These are phyloP conservation scores for Polia nebulosa DNA, from an alignment of 2,888 invertebrate genomes.

Conservation along the genomic window DNA sequence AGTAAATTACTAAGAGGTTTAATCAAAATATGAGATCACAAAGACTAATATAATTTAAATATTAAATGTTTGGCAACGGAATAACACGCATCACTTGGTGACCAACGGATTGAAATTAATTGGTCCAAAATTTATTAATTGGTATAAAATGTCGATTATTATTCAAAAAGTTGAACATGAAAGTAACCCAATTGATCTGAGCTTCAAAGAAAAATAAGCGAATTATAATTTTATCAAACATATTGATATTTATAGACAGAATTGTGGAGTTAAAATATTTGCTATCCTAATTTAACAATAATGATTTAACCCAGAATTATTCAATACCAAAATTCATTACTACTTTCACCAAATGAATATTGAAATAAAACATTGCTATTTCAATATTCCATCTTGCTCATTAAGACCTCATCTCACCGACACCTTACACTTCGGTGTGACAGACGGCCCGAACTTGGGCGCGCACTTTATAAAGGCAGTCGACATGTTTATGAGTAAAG, in stretches of 20 bases:
- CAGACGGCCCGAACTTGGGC: conserved; percentile 62
- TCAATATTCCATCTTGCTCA: not conserved
- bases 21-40: no score
- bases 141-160: not conserved
- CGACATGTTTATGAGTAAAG: conserved; percentile 83
- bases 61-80: no score
- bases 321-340: no score
- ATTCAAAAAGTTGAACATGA: not conserved
- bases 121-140: not conserved
- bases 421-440: conserved; percentile 64
- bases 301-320: no score
- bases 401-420: conserved; percentile 5
- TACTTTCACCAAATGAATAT: not conserved
- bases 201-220: not conserved
- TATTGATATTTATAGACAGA: not conserved
- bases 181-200: not conserved
- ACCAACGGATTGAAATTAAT: not conserved
- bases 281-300: not conserved
- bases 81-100: not conserved
- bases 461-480: conserved; percentile 77
- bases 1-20: no score
- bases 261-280: not conserved
- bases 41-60: no score
- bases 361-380: no score
- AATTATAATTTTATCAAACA: not conserved